Conservation (phyloP, 37 sponge, comb jelly and placozoan genomes). For the Chondrosia reniformis region DNA sequence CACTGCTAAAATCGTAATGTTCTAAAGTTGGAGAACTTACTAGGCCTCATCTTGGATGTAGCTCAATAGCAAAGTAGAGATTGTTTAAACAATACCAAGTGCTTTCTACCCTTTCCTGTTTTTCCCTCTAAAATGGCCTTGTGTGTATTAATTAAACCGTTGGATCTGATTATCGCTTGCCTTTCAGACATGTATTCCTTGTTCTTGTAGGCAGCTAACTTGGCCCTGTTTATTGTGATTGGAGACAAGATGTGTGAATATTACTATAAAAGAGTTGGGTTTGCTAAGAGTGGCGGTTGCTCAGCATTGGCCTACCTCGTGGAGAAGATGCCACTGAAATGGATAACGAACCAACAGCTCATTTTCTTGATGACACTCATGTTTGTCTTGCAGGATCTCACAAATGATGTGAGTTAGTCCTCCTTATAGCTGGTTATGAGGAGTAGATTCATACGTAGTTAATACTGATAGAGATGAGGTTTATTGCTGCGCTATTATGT, state of each 20-base stretch:
- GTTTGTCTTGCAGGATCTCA: slow-evolving; percentile 82
- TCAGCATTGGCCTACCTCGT: slow-evolving; percentile 68
- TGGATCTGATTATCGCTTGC: too few relatives aligned
- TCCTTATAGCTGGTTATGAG: too few relatives aligned
- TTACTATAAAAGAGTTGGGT: slow-evolving; percentile 96
- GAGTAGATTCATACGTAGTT: too few relatives aligned
- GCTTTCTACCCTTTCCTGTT: too few relatives aligned
- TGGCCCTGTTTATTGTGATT: slow-evolving; percentile 83
- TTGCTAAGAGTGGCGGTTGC: slow-evolving; percentile 91
- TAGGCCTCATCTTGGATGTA: too few relatives aligned
- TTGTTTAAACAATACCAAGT: too few relatives aligned
- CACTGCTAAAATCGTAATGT: slow-evolving; percentile 84
- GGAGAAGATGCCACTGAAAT: slow-evolving; percentile 85
- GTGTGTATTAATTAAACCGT: too few relatives aligned
- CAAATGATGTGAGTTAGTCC: slow-evolving; percentile 54
- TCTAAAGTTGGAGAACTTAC: too few relatives aligned
- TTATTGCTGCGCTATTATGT: too few relatives aligned
- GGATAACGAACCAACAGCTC: slow-evolving; percentile 80
- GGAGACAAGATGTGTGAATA: slow-evolving; percentile 87
- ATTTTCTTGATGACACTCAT: slow-evolving; percentile 77
- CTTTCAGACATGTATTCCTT: background rate
- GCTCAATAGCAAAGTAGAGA: too few relatives aligned
- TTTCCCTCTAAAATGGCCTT: too few relatives aligned
- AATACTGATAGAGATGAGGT: too few relatives aligned
- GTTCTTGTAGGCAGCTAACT: slow-evolving; percentile 37